phyloP scores from a whole-genome alignment of 2,888 invertebrate genomes.

The Tetropium fuscum region DNA sequence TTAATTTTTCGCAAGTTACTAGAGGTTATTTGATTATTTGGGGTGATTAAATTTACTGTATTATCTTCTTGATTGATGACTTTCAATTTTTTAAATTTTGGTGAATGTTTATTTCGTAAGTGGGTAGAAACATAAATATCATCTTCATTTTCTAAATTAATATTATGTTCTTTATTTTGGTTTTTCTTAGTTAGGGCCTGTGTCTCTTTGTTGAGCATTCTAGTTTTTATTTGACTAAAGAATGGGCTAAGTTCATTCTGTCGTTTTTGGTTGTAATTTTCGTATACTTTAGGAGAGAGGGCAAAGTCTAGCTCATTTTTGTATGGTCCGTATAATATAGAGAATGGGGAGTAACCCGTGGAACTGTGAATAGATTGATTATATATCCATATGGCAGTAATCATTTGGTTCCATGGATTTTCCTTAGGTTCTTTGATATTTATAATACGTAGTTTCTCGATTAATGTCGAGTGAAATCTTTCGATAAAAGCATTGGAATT shows the following conservation, averaged over 20 bases:
- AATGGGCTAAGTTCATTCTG: no score
- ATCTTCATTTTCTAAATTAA: background rate
- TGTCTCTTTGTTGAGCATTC: no score
- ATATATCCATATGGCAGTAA: background rate
- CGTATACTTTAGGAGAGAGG: background rate
- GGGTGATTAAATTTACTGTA: no score
- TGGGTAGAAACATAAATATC: background rate
- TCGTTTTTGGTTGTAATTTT: background rate
- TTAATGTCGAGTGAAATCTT: background rate
- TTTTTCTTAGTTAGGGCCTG: background rate
- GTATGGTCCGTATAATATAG: background rate
- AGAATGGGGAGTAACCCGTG: background rate
- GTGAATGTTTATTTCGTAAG: no score
- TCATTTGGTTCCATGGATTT: background rate
- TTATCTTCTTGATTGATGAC: no score
- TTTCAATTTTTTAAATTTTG: no score
- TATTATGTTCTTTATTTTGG: background rate
- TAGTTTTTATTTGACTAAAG: no score
- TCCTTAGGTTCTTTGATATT: background rate
- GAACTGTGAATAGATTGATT: background rate
- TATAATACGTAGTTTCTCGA: background rate
- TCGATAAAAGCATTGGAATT: conserved; percentile 7
- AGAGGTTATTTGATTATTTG: no score
- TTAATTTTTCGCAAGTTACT: no score
- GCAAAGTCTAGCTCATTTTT: background rate